Evolutionary conservation across 2,113 vertebrate species (phyloP), one percentile per base, ranked within the genome.

Genomic region (Setophaga kirtlandii): DNA sequence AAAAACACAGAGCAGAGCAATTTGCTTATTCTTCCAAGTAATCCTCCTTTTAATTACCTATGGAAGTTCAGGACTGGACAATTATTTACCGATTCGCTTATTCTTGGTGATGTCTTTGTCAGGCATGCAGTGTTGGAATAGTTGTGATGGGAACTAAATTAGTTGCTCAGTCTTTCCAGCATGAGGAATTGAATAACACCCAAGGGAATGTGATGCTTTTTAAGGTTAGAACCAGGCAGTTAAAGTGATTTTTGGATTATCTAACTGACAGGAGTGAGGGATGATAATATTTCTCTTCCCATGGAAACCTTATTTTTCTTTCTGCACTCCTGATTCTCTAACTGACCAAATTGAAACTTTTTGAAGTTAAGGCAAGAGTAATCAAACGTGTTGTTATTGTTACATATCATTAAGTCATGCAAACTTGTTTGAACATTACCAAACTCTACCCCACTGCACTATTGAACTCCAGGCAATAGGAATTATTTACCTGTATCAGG

Each of bases 211-310:
- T 63, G 81, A n/a, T 69, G 12, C 5, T 69, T 92, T 95, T 77
- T 94, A 69, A 94, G 69, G 63, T 74, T 83, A 92, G 86, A 83
- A 91, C 52, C 79, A 52, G 83, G 83, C 41, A 95, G 50, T 67
- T 64, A 71, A 25, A 89, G 52, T 84, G 31, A 90, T 78, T 62
- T 92, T 46, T 83, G 55, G 64, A 68, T 52, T 76, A 41, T 16
- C 42, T 84, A 82, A 89, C 44, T 89, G 87, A 77, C 76, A 86
- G 17, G 65, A 64, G 3, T 25, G 10, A 91, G 21, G 4, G 33
- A 84, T 92, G 64, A 79, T 50, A 96, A 91, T 41, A 85, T 87
- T 96, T 96, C 13, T 86, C 28, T 79, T 88, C 46, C 46, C 41
- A n/a, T 91, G 42, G 33, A 87, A 91, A 89, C 85, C 7, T 55